phyloP scores from a whole-genome alignment of 2,888 invertebrate species.

The Euproctis similis region DNA sequence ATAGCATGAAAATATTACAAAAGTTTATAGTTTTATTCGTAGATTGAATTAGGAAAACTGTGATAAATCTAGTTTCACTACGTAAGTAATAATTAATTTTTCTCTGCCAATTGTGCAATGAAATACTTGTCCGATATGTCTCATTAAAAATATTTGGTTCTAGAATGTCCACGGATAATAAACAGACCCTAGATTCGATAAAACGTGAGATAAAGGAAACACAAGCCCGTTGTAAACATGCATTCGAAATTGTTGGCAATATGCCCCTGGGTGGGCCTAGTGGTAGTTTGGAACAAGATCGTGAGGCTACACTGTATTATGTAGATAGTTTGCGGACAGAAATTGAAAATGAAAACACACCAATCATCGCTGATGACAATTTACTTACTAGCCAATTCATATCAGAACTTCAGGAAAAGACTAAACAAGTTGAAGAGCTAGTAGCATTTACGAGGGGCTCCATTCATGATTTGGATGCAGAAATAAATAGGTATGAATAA shows the following conservation, averaged over 20 bases:
- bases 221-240: constrained; percentile 40
- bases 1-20: too few species aligned
- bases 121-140: too few species aligned
- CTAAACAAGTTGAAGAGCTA: constrained; percentile 43
- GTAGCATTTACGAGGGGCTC: constrained; percentile 45
- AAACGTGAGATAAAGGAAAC: constrained; percentile 44
- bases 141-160: too few species aligned
- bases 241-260: constrained; percentile 47
- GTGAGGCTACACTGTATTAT: constrained; percentile 38
- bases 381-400: constrained; percentile 49
- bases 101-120: too few species aligned
- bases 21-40: too few species aligned
- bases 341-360: constrained; percentile 40
- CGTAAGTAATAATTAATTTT: too few species aligned
- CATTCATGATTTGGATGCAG: constrained; percentile 47
- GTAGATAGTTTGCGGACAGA: constrained; percentile 44
- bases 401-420: constrained; percentile 46
- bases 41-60: too few species aligned
- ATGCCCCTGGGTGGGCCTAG: constrained; percentile 29
- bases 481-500: constrained; percentile 54
- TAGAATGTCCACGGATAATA: constrained; percentile 42
- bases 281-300: constrained; percentile 29
- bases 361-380: constrained; percentile 44
- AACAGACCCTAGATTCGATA: constrained; percentile 35
- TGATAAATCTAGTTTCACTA: too few species aligned